Evolutionary conservation across 1,140 invertebrate species (phyloP), one percentile per base, ranked within the genome.

Genomic region (Drosophila ficusphila): DNA sequence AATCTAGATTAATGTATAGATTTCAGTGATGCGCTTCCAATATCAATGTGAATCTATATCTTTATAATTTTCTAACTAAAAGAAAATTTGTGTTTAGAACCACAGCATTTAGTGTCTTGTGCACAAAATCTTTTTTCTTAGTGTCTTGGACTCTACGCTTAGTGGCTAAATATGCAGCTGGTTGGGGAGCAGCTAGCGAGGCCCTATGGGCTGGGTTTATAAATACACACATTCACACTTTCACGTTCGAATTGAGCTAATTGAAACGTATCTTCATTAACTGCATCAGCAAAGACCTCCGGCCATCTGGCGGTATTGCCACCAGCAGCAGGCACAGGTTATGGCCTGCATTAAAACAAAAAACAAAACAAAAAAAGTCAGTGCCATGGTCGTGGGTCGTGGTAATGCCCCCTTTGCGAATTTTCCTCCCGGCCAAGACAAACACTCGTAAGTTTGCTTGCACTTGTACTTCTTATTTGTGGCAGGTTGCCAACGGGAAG

Each of bases 191-290:
- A 33, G 23, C 58, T 29, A 57, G 38, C 51, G 41, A 19, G 36
- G 54, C 41, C 41, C 27, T 9, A n/a, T 42, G 39, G 42, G 19
- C 67, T 38, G 42, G 42, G 33, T 34, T 36, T 69, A 57, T 54
- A 47, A 61, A 60, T 71, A 61, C 49, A 58, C 44, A 70, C 34
- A 69, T 69, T 71, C 42, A 57, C 79, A 83, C 79, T 83, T 83
- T 83, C 79, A 83, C 75, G 79, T 83, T 79, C 79, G 79, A 64
- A 79, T 85, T 83, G 79, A 78, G 79, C 79, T 83, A 83, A 83
- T 83, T 83, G 79, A 83, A 85, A 83, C 79, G 79, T 83, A 83
- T 85, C 79, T 82, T 68, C 72, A 76, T 81, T 74, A 74, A 58
- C 74, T 74, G 74, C 79, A 74, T 61, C 74, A 64, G 61, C 68